phyloP scores from a whole-genome alignment of 2,797 vertebrate genomes.

The Eidolon dupreanum region DNA sequence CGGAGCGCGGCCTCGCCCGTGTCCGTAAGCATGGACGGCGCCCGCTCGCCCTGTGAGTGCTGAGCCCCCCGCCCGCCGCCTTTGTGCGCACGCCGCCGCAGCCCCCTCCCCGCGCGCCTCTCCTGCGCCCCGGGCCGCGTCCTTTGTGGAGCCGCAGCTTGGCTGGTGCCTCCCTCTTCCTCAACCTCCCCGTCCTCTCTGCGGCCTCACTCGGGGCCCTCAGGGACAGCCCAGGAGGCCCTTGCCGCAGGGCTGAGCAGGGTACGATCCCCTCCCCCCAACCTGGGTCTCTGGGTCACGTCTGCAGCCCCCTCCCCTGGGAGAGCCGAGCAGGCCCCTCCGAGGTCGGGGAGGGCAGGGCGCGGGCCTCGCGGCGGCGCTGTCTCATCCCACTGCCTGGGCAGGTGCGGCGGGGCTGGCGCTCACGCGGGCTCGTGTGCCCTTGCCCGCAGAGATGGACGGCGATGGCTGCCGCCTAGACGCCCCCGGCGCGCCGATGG shows the following conservation, averaged over 20 bases:
- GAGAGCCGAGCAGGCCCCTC: neutral
- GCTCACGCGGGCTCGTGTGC: conserved; percentile 51
- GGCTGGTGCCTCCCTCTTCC: neutral
- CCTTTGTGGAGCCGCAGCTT: conserved; percentile 67
- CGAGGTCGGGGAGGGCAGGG: neutral
- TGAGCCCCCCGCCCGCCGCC: conserved; percentile 60
- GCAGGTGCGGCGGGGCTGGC: conserved; percentile 63
- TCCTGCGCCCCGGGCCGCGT: conserved; percentile 61
- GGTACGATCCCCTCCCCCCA: neutral
- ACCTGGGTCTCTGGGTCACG: neutral
- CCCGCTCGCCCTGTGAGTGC: conserved; percentile 81
- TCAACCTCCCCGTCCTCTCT: neutral
- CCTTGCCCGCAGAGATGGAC: conserved; percentile 83
- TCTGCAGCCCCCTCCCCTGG: neutral
- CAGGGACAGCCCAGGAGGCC: neutral
- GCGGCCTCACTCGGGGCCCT: neutral
- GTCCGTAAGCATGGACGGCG: conserved; percentile 76
- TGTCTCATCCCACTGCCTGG: conserved; percentile 40
- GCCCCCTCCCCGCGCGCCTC: conserved; percentile 62
- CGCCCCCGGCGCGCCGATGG: conserved; percentile 84
- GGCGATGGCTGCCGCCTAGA: conserved; percentile 87
- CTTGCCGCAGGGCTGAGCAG: neutral
- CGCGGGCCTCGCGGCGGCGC: conserved; percentile 31
- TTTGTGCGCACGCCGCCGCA: conserved; percentile 78
- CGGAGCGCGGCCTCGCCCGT: neutral